These are phyloP conservation scores for Caenorhabditis zanzibari DNA, from an alignment of 2,888 invertebrate species.

Conservation along the genomic window DNA sequence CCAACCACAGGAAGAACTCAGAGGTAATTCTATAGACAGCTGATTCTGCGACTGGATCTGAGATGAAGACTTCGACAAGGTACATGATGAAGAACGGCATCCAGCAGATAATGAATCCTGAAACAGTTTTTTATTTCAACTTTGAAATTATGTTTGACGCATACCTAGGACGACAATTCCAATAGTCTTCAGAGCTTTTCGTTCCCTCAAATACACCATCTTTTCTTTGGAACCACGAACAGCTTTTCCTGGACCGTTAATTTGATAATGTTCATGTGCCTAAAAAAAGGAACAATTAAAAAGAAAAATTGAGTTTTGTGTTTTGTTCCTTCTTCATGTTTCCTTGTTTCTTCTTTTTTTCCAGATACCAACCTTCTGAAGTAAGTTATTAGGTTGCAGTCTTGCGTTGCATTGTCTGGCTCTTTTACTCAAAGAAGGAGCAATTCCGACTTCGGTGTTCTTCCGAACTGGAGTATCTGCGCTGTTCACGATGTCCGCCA, in stretches of 20 bases:
- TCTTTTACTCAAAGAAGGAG: constrained; percentile 67
- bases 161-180: constrained; percentile 83
- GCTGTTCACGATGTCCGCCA: constrained; percentile 76
- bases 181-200: constrained; percentile 83
- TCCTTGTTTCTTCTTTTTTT: not conserved
- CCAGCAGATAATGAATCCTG: constrained; percentile 84
- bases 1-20: constrained; percentile 84
- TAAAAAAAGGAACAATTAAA: constrained; percentile 34
- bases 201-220: constrained; percentile 82
- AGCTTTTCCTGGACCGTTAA: constrained; percentile 79
- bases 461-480: constrained; percentile 71
- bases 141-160: not conserved
- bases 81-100: constrained; percentile 84
- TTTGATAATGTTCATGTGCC: constrained; percentile 80
- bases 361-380: constrained; percentile 58
- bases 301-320: constrained; percentile 31
- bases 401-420: constrained; percentile 71
- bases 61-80: constrained; percentile 81
- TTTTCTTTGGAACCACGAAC: constrained; percentile 83
- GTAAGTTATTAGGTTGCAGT: constrained; percentile 77
- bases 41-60: constrained; percentile 63
- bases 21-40: constrained; percentile 74
- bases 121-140: constrained; percentile 21
- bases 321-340: not conserved
- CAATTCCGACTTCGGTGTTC: constrained; percentile 74